phyloP scores from a whole-genome alignment of 1,140 invertebrate species.

The Bombus pyrosoma region DNA sequence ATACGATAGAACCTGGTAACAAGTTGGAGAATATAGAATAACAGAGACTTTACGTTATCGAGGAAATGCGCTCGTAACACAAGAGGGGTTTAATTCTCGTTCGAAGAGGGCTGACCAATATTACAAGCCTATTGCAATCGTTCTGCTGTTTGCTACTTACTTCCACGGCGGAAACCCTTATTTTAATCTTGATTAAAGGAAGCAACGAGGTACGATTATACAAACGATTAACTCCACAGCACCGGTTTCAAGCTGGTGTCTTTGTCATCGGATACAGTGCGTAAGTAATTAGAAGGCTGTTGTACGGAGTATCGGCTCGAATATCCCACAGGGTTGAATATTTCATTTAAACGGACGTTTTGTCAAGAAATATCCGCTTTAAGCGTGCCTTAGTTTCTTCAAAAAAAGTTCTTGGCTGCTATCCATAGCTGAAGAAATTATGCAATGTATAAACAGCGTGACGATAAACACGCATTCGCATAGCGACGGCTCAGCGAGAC shows the following conservation, averaged over 20 bases:
- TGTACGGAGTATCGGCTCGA: background rate
- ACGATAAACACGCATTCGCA: background rate
- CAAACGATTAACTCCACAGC: background rate
- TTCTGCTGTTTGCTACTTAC: background rate
- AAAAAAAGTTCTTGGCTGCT: background rate
- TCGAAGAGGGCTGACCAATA: background rate
- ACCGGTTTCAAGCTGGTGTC: background rate
- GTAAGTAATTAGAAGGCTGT: background rate
- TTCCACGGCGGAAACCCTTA: background rate
- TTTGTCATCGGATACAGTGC: slow-evolving; percentile 1
- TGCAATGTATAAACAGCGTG: background rate
- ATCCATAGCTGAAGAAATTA: background rate
- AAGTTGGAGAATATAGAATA: background rate
- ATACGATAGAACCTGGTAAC: background rate
- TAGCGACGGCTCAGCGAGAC: background rate
- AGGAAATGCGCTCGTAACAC: background rate
- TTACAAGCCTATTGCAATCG: background rate
- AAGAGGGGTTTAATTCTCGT: too few relatives aligned
- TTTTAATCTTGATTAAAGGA: background rate
- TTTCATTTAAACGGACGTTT: background rate
- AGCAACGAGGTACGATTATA: slow-evolving; percentile 10
- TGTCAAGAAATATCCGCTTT: background rate
- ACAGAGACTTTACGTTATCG: background rate
- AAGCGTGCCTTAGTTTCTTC: background rate
- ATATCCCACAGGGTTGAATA: background rate